phyloP scores from a whole-genome alignment of 1,140 invertebrate genomes.

The Cydia pomonella region DNA sequence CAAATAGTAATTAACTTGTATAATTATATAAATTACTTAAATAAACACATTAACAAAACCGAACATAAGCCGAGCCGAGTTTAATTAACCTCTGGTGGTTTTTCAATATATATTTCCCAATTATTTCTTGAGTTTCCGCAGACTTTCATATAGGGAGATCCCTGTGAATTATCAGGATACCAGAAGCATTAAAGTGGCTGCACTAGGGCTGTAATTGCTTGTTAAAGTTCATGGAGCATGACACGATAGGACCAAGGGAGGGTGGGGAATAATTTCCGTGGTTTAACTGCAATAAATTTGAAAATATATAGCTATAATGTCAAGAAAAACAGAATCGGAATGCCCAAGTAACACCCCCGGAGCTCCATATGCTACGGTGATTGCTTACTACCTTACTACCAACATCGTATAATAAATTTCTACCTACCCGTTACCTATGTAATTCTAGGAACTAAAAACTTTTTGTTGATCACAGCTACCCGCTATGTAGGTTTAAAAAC shows the following conservation, averaged over 20 bases:
- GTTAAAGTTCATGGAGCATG: slow-evolving; percentile 68
- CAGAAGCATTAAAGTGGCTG: slow-evolving; percentile 55
- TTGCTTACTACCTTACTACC: too few relatives aligned
- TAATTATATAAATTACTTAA: too few relatives aligned
- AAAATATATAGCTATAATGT: background rate
- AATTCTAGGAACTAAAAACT: too few relatives aligned
- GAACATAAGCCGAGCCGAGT: too few relatives aligned
- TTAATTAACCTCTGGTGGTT: slow-evolving; percentile 23
- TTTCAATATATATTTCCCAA: slow-evolving; percentile 53
- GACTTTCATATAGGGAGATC: slow-evolving; percentile 1
- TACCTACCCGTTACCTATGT: too few relatives aligned
- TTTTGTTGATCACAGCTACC: too few relatives aligned
- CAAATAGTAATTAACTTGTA: too few relatives aligned
- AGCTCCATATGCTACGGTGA: too few relatives aligned
- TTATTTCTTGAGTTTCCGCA: slow-evolving; percentile 20
- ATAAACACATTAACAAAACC: too few relatives aligned
- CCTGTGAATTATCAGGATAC: slow-evolving; percentile 45
- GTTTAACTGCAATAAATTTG: background rate
- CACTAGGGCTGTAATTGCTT: slow-evolving; percentile 69
- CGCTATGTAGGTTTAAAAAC: too few relatives aligned
- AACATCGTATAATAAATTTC: too few relatives aligned
- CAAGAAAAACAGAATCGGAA: background rate
- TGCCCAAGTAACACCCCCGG: too few relatives aligned
- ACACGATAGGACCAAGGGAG: slow-evolving; percentile 26
- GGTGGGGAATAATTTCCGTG: slow-evolving; percentile 4